These are phyloP conservation scores for Lepidocyrtinus sp. DNA, from an alignment of 2,888 invertebrate genomes.

Conservation along the genomic window DNA sequence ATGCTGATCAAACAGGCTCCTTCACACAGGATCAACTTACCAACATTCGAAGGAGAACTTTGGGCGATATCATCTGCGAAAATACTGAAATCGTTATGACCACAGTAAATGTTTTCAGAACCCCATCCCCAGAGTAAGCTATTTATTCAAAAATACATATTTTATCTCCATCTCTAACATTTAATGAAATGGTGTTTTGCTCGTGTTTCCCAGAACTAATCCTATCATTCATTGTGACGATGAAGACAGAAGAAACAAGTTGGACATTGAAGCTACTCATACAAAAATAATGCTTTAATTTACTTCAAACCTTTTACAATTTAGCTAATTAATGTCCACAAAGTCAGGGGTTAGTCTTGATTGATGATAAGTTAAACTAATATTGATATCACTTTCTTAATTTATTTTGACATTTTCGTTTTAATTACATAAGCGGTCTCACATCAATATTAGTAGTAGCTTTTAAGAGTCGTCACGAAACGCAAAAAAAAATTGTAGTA, in stretches of 20 bases:
- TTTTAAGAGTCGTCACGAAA: neutral
- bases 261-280: constrained; percentile 35
- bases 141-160: neutral
- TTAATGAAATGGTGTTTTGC: neutral
- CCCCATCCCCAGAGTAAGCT: constrained; percentile 39
- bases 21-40: constrained; percentile 54
- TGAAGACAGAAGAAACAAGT: neutral
- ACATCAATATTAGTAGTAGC: neutral
- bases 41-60: constrained; percentile 53
- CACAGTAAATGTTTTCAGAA: constrained; percentile 60
- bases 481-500: too few relatives aligned
- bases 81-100: constrained; percentile 61
- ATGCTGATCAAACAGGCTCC: constrained; percentile 56
- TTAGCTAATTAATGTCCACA: neutral
- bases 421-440: neutral
- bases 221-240: constrained; percentile 42
- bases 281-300: neutral
- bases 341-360: neutral
- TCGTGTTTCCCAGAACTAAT: constrained; percentile 27
- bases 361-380: neutral
- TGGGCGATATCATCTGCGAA: constrained; percentile 67
- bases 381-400: constrained; percentile 1
- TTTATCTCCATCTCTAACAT: neutral
- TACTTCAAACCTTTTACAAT: neutral
- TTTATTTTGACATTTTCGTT: neutral